These are phyloP conservation scores for Acanthosepion esculentum DNA, from an alignment of 2,888 invertebrate species.

Conservation along the genomic window DNA sequence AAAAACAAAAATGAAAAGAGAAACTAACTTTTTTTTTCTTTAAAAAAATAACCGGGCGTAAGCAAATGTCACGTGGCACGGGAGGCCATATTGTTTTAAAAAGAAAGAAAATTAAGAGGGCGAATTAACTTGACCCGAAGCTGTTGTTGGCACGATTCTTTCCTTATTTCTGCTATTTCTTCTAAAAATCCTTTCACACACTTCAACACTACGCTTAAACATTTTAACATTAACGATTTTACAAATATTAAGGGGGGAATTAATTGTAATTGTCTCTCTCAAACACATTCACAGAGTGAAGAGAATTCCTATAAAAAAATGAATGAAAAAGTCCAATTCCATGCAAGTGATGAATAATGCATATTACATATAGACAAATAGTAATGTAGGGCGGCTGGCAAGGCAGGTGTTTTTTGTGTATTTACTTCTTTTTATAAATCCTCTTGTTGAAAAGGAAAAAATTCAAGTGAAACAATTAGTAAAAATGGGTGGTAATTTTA, in stretches of 20 bases:
- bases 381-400: not conserved
- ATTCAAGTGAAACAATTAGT: too few species aligned
- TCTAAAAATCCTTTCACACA: not conserved
- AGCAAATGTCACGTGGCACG: not conserved
- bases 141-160: not conserved
- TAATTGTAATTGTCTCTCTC: not conserved
- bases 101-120: not conserved
- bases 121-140: too few species aligned
- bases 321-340: not conserved
- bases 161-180: not conserved
- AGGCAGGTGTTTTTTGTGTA: not conserved
- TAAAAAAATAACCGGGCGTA: not conserved
- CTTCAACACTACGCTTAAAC: not conserved
- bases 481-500: not conserved
- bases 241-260: not conserved
- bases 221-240: not conserved
- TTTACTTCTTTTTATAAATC: not conserved
- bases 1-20: too few species aligned
- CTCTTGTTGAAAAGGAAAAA: not conserved
- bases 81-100: not conserved
- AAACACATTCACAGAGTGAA: too few species aligned
- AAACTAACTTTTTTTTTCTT: too few species aligned
- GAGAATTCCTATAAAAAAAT: not conserved
- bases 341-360: not conserved
- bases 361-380: too few species aligned